These are phyloP conservation scores for Epinephelus cyanopodus DNA, from an alignment of 2,113 vertebrate genomes.

Conservation along the genomic window DNA sequence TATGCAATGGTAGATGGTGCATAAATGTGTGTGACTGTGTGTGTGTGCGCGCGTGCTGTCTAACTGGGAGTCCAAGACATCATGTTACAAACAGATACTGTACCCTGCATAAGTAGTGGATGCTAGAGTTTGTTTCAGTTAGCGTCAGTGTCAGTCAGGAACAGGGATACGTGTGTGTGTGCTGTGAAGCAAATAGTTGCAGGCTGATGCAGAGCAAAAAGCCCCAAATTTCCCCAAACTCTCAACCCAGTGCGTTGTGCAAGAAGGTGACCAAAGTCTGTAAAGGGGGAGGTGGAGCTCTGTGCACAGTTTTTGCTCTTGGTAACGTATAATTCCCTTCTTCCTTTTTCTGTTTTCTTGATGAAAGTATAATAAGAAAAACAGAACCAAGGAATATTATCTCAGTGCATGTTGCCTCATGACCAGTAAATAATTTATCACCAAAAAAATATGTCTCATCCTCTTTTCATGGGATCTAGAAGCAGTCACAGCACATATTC, in stretches of 20 bases:
- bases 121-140: background rate
- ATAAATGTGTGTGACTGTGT: conserved; percentile 20
- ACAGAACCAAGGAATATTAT: background rate
- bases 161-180: background rate
- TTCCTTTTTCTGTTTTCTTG: conserved; percentile 12
- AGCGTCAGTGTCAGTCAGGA: background rate
- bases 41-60: background rate
- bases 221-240: conserved; percentile 13
- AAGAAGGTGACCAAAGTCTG: conserved; percentile 19
- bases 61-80: conserved; percentile 1
- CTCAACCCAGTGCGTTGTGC: conserved; percentile 7
- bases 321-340: background rate
- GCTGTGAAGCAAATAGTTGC: background rate
- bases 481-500: background rate
- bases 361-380: background rate
- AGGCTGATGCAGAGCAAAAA: conserved; percentile 13
- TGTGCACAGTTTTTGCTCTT: background rate
- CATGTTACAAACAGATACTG: background rate
- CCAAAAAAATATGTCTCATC: background rate
- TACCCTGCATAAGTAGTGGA: background rate
- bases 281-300: background rate
- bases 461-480: background rate
- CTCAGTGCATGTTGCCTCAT: background rate
- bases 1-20: conserved; percentile 16
- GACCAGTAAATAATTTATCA: background rate